Evolutionary conservation across 2,113 vertebrate species (phyloP).

Genomic region (Atractosteus spatula): DNA sequence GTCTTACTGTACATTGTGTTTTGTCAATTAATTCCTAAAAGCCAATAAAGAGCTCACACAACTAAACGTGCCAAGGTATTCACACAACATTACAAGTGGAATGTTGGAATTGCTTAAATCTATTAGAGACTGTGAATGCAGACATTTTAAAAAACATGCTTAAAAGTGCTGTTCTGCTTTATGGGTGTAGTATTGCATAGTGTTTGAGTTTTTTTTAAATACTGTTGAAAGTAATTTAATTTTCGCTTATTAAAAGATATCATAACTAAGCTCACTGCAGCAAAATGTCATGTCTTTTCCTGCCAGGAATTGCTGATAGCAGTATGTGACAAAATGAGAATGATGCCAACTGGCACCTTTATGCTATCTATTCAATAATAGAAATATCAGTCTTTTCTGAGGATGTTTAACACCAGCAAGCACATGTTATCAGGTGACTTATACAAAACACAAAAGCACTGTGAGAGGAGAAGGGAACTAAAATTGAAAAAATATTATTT

Average conservation of each 20-base stretch:
- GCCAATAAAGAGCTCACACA: too few relatives aligned
- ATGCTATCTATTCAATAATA: slow-evolving; percentile 37
- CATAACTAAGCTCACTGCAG: slow-evolving; percentile 39
- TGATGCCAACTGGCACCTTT: slow-evolving; percentile 31
- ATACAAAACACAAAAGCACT: background rate
- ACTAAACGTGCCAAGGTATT: too few relatives aligned
- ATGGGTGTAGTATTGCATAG: too few relatives aligned
- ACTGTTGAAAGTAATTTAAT: too few relatives aligned
- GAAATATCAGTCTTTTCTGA: slow-evolving; percentile 10
- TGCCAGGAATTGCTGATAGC: slow-evolving; percentile 27
- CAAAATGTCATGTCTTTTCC: slow-evolving; percentile 54
- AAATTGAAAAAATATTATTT: background rate
- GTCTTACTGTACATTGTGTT: too few relatives aligned
- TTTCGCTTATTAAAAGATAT: slow-evolving; percentile 37
- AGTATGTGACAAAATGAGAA: slow-evolving; percentile 28
- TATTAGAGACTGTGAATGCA: too few relatives aligned
- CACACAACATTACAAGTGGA: too few relatives aligned
- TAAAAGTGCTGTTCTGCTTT: too few relatives aligned
- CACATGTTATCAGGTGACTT: slow-evolving; percentile 27
- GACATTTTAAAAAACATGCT: too few relatives aligned
- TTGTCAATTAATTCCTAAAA: too few relatives aligned
- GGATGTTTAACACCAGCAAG: slow-evolving; percentile 24
- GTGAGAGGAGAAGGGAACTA: background rate
- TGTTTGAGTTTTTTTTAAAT: too few relatives aligned
- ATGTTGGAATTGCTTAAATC: too few relatives aligned